Evolutionary conservation across 1,140 invertebrate species (phyloP).

Genomic region (Drosophila pruinosa): DNA sequence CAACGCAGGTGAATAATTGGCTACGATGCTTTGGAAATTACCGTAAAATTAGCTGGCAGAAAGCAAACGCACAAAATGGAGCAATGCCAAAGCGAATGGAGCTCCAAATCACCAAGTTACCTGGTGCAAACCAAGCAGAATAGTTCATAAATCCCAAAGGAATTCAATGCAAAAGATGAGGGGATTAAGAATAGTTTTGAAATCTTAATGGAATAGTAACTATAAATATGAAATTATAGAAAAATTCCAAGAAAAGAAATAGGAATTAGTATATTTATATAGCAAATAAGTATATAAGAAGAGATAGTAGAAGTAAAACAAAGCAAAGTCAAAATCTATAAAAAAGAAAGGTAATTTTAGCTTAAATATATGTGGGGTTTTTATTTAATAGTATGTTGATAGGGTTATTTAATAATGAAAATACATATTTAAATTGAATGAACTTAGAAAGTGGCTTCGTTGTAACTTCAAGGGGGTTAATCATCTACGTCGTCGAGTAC

Average conservation of each 20-base stretch:
- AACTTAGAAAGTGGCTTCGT: too few relatives aligned
- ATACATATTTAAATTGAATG: too few relatives aligned
- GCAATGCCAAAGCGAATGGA: conserved; percentile 18
- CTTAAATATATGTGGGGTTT: too few relatives aligned
- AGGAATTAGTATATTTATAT: too few relatives aligned
- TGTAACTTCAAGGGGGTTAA: too few relatives aligned
- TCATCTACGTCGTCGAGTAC: too few relatives aligned
- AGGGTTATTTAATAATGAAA: too few relatives aligned
- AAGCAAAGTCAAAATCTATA: neutral
- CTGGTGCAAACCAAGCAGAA: too few relatives aligned
- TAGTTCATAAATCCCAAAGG: neutral
- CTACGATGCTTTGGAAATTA: conserved; percentile 74
- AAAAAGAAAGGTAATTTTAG: too few relatives aligned
- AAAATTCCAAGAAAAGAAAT: neutral
- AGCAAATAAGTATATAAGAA: too few relatives aligned
- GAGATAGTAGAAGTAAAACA: too few relatives aligned
- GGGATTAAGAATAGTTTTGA: neutral
- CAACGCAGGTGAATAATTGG: conserved; percentile 77
- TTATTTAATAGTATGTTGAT: too few relatives aligned
- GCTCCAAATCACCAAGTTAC: neutral
- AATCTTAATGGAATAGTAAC: neutral
- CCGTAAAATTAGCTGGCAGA: conserved; percentile 74
- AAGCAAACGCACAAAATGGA: conserved; percentile 16
- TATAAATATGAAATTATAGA: neutral
- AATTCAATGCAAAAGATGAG: neutral